A percentile compares a stretch with the other conserved stretches of the same genome.
Evolutionary conservation across 1,140 invertebrate species (phyloP).

Genomic region (Magallana ariakensis): DNA sequence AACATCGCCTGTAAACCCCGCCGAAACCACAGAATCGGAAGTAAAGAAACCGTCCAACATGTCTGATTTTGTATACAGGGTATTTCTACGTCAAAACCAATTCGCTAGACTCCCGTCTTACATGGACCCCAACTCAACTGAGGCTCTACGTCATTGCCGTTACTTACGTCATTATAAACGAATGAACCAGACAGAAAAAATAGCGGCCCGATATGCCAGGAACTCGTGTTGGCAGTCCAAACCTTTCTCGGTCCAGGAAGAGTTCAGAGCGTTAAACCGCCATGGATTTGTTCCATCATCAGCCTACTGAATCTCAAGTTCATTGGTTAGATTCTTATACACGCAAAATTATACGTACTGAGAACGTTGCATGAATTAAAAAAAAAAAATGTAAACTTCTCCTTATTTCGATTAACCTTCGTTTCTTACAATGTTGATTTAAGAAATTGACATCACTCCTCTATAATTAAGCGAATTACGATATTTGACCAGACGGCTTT

Average conservation of each 20-base stretch:
- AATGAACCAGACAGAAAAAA: conserved; percentile 3
- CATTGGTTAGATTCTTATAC: too few species aligned
- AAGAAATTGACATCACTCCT: too few species aligned
- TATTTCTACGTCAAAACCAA: conserved; percentile 27
- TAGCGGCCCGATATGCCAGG: conserved; percentile 2
- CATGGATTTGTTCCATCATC: background rate
- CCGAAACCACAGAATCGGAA: background rate
- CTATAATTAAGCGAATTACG: too few species aligned
- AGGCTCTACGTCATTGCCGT: conserved; percentile 7
- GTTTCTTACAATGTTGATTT: too few species aligned
- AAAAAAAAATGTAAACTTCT: too few species aligned
- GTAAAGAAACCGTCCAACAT: conserved; percentile 26
- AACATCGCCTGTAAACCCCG: background rate
- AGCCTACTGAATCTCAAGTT: too few species aligned
- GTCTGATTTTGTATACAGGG: conserved; percentile 34
- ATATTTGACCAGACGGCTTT: too few species aligned
- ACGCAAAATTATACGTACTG: too few species aligned
- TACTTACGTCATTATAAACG: conserved; percentile 13
- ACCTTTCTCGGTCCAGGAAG: background rate
- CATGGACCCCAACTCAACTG: conserved; percentile 14
- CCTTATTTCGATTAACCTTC: too few species aligned
- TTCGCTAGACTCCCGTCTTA: conserved; percentile 32
- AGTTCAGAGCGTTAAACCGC: background rate
- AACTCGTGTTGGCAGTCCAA: conserved; percentile 15
- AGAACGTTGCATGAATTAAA: too few species aligned